Percentiles rank a stretch among this genome's conserved stretches.
These are phyloP conservation scores for Cydia amplana DNA, from an alignment of 1,140 invertebrate species.

Conservation along the genomic window DNA sequence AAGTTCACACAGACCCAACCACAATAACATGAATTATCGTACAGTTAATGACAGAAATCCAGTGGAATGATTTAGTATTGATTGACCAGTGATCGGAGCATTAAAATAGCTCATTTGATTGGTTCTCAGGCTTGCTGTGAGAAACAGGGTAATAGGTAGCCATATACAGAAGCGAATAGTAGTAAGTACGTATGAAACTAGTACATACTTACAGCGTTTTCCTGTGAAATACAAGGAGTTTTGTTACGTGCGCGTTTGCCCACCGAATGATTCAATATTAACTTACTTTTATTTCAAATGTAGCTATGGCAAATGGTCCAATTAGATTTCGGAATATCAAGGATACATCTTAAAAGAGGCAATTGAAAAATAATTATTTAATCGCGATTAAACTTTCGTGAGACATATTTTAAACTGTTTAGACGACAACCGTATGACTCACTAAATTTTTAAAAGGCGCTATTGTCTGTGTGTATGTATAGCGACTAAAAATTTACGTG, in stretches of 20 bases:
- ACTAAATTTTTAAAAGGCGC: no score
- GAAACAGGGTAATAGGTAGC: slow-evolving; percentile 44
- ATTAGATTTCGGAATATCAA: background rate
- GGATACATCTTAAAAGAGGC: background rate
- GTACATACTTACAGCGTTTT: background rate
- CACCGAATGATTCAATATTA: slow-evolving; percentile 15
- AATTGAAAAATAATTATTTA: no score
- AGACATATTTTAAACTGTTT: no score
- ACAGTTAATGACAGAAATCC: slow-evolving; percentile 56
- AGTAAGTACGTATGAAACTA: background rate
- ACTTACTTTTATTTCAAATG: slow-evolving; percentile 18
- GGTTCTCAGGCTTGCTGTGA: slow-evolving; percentile 64
- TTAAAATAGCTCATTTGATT: slow-evolving; percentile 65
- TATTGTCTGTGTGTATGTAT: no score
- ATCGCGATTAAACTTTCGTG: no score
- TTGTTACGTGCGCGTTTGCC: slow-evolving; percentile 22
- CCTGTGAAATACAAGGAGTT: slow-evolving; percentile 6
- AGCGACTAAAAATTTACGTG: no score
- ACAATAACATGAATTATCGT: slow-evolving; percentile 44
- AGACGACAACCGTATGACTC: no score
- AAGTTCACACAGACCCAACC: slow-evolving; percentile 24
- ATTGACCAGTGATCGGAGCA: slow-evolving; percentile 53
- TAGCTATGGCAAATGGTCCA: background rate
- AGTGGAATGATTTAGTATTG: slow-evolving; percentile 56
- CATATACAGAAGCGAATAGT: background rate